Percentiles rank a stretch among this genome's conserved stretches.
phyloP scores from a whole-genome alignment of 35 echinoderm and acorn worm genomes.

The Heliocidaris erythrogramma region DNA sequence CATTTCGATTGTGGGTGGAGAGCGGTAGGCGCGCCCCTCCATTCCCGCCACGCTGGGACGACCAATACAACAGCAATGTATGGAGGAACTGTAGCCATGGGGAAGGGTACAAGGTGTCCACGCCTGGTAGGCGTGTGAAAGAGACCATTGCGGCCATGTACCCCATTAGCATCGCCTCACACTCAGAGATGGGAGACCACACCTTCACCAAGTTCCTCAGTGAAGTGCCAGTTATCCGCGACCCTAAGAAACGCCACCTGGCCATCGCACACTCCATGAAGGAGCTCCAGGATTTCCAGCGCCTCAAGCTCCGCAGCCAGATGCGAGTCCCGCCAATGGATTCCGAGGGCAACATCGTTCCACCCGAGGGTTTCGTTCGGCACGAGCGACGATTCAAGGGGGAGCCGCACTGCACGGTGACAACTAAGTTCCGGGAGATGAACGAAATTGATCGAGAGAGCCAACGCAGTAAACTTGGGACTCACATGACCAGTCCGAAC shows the following conservation, averaged over 20 bases:
- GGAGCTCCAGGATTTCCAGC: conserved; percentile 86
- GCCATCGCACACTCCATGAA: conserved; percentile 65
- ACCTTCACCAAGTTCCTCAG: conserved; percentile 81
- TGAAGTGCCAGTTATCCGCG: conserved; percentile 72
- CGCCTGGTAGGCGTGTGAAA: conserved; percentile 46
- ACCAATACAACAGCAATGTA: conserved; percentile 89
- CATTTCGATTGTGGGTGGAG: conserved; percentile 83
- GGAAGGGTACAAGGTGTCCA: conserved; percentile 52
- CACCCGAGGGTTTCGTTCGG: conserved; percentile 67
- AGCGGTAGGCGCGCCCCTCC: conserved; percentile 67
- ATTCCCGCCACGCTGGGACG: conserved; percentile 88
- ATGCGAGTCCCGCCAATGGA: conserved; percentile 89
- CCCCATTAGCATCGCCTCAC: conserved; percentile 78
- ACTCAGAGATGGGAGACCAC: conserved; percentile 74
- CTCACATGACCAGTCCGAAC: conserved; percentile 64
- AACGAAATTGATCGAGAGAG: conserved; percentile 83
- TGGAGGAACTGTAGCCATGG: conserved; percentile 88
- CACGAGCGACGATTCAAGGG: conserved; percentile 64
- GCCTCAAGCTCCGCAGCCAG: conserved; percentile 87
- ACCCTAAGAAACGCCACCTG: conserved; percentile 61
- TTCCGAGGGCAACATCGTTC: conserved; percentile 61
- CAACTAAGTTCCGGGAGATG: conserved; percentile 69
- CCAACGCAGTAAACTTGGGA: conserved; percentile 68
- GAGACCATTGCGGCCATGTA: conserved; percentile 82
- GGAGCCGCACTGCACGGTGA: conserved; percentile 59